Base-by-base conservation (phyloP, 2,888 invertebrate species). In the Bimastos eiseni region DNA sequence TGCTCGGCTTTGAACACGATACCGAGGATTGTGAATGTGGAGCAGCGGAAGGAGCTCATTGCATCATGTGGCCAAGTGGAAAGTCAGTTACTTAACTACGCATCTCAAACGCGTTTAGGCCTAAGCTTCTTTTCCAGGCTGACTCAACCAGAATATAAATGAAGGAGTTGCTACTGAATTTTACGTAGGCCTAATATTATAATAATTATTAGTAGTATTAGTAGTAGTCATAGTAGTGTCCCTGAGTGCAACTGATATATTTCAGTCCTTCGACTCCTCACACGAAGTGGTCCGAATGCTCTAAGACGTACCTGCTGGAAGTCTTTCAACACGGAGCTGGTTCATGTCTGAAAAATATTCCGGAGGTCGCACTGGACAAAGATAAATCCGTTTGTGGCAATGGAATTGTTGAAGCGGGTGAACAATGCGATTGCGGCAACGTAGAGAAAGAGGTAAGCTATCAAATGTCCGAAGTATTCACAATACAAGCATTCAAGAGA, bases 1-100 rank as follows among this genome's bases (percentile, higher is more conserved):
- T 99, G 95, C 98, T 99, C 95, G 98, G 98, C 90, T 98, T 99
- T 98, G 98, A 98, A 93, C 99, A 99, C 95, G 99, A 99, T 94
- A 97, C 96, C 89, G 93, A 94, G 88, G 97, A 97, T 88, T 99
- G 99, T 95, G 96, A 96, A 88, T 99, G 99, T 94, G 70, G 21
- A 1, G 83, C 44, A 0, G 94, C 95, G 17, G 95, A 95, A 83
- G 95, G 97, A 21, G 21, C 21, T 90, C 97, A 97, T 93, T 92
- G 92, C 44, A 98, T 99, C 92, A 99, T 99, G 99, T 97, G 98
- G 5, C 97, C 98, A 0, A 97, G 98, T 13, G 98, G 98, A 93
- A 98, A 98, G 91, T 97, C 97, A 0, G 96, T 97, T 2, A 70
- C 70, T 2, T 8, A 70, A 70, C 4, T 49, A 49, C 19, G 6